phyloP scores from a whole-genome alignment of 2,797 vertebrate species.

The Catharus ustulatus region DNA sequence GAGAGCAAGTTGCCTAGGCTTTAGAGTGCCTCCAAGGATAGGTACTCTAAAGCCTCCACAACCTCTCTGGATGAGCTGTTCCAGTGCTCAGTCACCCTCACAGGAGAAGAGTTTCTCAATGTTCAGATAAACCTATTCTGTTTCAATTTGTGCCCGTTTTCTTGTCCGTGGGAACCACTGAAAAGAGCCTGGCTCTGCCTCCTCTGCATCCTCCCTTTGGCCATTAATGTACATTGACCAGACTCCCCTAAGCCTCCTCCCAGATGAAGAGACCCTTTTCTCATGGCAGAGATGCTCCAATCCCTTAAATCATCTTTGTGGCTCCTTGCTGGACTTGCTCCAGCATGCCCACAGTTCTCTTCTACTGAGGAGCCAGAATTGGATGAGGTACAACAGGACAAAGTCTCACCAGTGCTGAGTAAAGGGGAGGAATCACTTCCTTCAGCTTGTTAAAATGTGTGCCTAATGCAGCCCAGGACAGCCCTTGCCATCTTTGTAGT shows the following conservation, averaged over 20 bases:
- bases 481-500: rapidly evolving
- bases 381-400: neutral
- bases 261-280: neutral
- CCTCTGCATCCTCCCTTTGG: neutral
- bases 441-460: neutral
- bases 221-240: neutral
- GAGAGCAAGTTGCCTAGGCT: neutral
- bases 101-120: neutral
- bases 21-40: neutral
- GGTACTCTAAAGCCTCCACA: neutral
- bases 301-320: neutral
- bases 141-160: neutral
- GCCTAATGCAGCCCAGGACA: neutral
- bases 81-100: neutral
- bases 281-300: neutral
- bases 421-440: neutral
- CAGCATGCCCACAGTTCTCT: neutral
- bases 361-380: neutral
- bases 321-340: neutral
- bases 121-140: neutral
- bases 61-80: neutral
- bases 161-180: neutral
- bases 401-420: neutral
- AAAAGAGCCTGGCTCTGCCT: neutral
- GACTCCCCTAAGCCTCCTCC: neutral